These are phyloP conservation scores for Phasia obesa DNA, from an alignment of 2,888 invertebrate genomes.

Conservation along the genomic window DNA sequence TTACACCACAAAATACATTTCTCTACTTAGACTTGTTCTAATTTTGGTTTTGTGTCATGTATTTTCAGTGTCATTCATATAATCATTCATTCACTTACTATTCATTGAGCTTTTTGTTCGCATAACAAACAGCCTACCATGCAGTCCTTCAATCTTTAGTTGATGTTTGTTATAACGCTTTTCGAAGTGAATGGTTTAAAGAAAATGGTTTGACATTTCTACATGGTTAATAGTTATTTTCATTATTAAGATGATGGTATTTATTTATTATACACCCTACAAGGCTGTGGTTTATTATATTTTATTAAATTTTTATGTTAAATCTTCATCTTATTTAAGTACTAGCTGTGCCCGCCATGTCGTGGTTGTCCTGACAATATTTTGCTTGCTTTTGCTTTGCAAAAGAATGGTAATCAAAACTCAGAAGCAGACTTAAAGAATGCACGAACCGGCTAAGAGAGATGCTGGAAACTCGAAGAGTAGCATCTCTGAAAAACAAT, in stretches of 20 bases:
- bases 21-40: conserved; percentile 37
- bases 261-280: too few relatives aligned
- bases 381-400: too few relatives aligned
- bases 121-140: neutral
- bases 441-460: too few relatives aligned
- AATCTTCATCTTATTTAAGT: too few relatives aligned
- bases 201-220: conserved; percentile 1
- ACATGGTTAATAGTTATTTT: conserved; percentile 20
- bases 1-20: conserved; percentile 38
- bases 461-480: too few relatives aligned
- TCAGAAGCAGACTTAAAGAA: too few relatives aligned
- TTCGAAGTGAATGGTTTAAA: neutral
- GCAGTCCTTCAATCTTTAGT: neutral
- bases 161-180: conserved; percentile 8
- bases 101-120: conserved; percentile 7
- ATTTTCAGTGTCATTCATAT: conserved; percentile 31
- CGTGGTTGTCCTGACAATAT: too few relatives aligned
- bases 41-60: conserved; percentile 63
- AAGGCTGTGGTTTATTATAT: too few relatives aligned
- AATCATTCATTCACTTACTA: conserved; percentile 9
- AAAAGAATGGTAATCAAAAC: too few relatives aligned
- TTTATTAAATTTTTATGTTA: too few relatives aligned
- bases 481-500: too few relatives aligned
- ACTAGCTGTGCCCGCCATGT: too few relatives aligned
- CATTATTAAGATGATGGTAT: conserved; percentile 54